Evolutionary conservation across 2,113 vertebrate genomes (phyloP).

Genomic region (Mugil cephalus): DNA sequence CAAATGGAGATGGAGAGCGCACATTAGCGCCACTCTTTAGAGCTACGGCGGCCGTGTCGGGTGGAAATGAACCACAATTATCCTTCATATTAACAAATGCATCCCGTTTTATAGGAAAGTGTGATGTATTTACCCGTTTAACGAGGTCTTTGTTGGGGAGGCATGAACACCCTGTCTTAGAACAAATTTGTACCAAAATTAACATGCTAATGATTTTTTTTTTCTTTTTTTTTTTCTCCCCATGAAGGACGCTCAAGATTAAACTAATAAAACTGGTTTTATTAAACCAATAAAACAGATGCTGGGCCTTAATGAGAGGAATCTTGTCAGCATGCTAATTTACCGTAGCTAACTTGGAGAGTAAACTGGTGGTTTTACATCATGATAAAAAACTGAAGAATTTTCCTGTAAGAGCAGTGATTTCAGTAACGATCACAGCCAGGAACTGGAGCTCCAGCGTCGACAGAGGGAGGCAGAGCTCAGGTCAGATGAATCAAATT

Average conservation of each 20-base stretch:
- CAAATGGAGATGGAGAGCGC: too few species aligned
- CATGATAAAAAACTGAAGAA: background rate
- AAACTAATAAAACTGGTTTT: slow-evolving; percentile 22
- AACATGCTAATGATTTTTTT: background rate
- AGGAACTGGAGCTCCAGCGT: background rate
- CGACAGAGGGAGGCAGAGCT: background rate
- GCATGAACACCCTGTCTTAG: background rate
- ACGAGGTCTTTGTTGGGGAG: too few species aligned
- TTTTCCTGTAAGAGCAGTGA: background rate
- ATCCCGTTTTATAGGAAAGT: too few species aligned
- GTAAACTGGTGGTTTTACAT: background rate
- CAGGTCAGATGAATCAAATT: too few species aligned
- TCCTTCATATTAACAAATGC: too few species aligned
- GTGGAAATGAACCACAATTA: too few species aligned
- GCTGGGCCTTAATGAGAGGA: slow-evolving; percentile 7
- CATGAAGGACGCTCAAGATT: slow-evolving; percentile 9
- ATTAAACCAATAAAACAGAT: slow-evolving; percentile 33
- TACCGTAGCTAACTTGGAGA: background rate
- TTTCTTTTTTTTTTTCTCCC: background rate
- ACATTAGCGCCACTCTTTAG: too few species aligned
- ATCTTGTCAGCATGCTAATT: slow-evolving; percentile 24
- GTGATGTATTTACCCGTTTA: too few species aligned
- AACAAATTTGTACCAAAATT: background rate
- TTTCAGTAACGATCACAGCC: background rate
- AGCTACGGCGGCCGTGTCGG: too few species aligned